Percentiles rank a stretch among this genome's conserved stretches.
These are phyloP conservation scores for Umimayanthus chanpuru DNA, from an alignment of 92 coral and sea anemone genomes.

Conservation along the genomic window DNA sequence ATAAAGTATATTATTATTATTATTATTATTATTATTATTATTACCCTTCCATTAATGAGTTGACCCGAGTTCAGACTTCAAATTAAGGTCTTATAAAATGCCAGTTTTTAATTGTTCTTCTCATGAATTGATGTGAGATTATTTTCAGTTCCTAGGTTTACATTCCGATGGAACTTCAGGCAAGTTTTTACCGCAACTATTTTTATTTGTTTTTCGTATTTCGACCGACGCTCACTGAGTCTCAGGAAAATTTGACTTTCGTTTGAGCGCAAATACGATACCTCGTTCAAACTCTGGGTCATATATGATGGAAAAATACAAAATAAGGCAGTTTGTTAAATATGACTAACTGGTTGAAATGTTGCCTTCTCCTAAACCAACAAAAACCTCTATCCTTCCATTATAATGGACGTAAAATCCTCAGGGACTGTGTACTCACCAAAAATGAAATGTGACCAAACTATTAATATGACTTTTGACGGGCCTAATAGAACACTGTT, in stretches of 20 bases:
- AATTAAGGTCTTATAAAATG: background rate
- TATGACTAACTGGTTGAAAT: background rate
- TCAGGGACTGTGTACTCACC: background rate
- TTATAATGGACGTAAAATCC: too few relatives aligned
- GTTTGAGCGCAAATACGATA: background rate
- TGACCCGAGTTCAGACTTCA: background rate
- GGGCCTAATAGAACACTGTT: background rate
- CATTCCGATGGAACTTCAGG: too few relatives aligned
- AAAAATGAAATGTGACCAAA: background rate
- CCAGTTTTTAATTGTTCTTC: background rate
- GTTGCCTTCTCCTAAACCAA: background rate
- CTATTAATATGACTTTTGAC: background rate
- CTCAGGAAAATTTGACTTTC: background rate
- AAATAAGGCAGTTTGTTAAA: too few relatives aligned
- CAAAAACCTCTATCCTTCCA: background rate
- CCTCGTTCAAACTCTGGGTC: background rate
- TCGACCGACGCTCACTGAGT: background rate
- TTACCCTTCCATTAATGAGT: background rate
- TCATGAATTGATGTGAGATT: background rate
- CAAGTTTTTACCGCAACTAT: too few relatives aligned
- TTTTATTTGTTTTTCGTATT: background rate
- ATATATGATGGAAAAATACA: too few relatives aligned
- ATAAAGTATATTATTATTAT: too few relatives aligned
- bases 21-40: too few relatives aligned
- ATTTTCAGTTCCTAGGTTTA: background rate